Evolutionary conservation across 2,888 invertebrate genomes (phyloP).

Genomic region (Sphaeridia pumilis): DNA sequence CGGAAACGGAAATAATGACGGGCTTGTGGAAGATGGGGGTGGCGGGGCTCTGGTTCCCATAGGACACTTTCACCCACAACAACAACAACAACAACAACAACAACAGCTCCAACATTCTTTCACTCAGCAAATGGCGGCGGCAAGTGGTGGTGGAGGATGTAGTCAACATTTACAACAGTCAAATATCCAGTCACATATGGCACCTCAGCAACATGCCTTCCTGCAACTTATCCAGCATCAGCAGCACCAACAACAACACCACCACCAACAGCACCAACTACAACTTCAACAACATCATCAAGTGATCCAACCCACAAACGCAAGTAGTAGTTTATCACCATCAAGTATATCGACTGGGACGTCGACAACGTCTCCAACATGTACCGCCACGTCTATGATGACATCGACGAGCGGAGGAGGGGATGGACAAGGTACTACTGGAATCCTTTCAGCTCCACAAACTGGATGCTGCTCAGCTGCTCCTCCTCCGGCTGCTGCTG

Average conservation of each 20-base stretch:
- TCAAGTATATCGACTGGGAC: too few species aligned
- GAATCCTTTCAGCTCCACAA: too few species aligned
- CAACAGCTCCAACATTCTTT: conserved; percentile 3
- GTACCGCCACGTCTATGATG: too few species aligned
- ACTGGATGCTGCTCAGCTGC: too few species aligned
- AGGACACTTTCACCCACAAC: conserved; percentile 12
- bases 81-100: too few species aligned
- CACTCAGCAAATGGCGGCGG: neutral
- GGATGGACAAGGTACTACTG: too few species aligned
- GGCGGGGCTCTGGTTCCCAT: conserved; percentile 13
- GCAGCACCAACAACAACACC: neutral
- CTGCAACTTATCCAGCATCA: neutral
- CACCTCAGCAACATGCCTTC: neutral
- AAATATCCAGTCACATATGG: neutral
- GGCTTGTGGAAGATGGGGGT: too few species aligned
- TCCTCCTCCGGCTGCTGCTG: too few species aligned
- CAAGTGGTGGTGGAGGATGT: neutral
- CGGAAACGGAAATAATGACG: conserved; percentile 18
- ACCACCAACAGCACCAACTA: conserved; percentile 15
- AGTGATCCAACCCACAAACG: neutral
- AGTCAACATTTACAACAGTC: neutral
- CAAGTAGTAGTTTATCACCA: too few species aligned
- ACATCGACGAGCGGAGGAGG: too few species aligned
- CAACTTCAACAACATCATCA: conserved; percentile 7
- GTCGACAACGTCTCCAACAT: too few species aligned